phyloP scores from a whole-genome alignment of 2,113 vertebrate species.

The Cephalopterus ornatus region DNA sequence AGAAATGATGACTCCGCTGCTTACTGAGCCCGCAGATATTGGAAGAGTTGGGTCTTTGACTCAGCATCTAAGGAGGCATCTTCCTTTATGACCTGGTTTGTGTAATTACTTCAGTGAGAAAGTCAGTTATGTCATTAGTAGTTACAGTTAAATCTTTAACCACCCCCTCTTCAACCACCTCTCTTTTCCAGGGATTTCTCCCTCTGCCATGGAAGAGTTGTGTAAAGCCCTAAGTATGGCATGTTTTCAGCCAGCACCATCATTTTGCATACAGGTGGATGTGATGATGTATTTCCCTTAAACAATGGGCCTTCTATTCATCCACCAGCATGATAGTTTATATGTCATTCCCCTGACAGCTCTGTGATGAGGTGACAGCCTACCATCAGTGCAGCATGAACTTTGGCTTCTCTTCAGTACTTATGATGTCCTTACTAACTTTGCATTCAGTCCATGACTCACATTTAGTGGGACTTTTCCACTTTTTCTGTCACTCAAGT shows the following conservation, averaged over 20 bases:
- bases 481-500: not conserved
- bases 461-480: not conserved
- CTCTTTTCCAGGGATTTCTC: not conserved
- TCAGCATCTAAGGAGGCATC: not conserved
- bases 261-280: not conserved
- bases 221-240: not conserved
- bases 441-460: not conserved
- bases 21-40: not conserved
- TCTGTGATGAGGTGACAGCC: not conserved
- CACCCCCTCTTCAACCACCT: not conserved
- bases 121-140: not conserved
- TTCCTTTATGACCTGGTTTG: not conserved
- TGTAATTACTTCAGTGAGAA: not conserved
- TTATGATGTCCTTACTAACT: not conserved
- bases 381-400: not conserved
- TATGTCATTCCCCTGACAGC: not conserved
- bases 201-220: not conserved
- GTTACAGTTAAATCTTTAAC: not conserved
- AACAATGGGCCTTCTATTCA: not conserved
- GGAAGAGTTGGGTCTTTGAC: not conserved
- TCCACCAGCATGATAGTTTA: not conserved
- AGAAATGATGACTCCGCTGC: not conserved
- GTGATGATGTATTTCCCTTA: not conserved
- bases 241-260: not conserved
- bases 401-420: not conserved